These are phyloP conservation scores for Aricia artaxerxes DNA, from an alignment of 2,888 invertebrate genomes.

Conservation along the genomic window DNA sequence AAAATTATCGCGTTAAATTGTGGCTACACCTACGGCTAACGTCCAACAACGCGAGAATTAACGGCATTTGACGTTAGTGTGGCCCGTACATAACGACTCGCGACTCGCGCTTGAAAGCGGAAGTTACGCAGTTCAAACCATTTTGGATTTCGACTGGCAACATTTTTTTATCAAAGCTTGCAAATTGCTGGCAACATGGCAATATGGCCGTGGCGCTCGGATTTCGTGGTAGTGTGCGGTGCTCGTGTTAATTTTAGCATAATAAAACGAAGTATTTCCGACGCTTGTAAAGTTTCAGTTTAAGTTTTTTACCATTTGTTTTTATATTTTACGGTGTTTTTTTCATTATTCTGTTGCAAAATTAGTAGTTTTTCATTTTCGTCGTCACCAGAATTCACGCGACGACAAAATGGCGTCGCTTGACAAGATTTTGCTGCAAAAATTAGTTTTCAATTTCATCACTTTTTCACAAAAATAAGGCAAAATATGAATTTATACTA, in stretches of 20 bases:
- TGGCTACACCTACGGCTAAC: no score
- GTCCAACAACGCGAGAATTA: no score
- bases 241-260: slow-evolving; percentile 70
- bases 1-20: no score
- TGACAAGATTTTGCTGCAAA: slow-evolving; percentile 77
- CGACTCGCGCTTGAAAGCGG: slow-evolving; percentile 39
- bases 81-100: no score
- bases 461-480: slow-evolving; percentile 57
- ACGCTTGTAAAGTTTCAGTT: slow-evolving; percentile 73
- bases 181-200: slow-evolving; percentile 54
- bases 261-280: slow-evolving; percentile 66
- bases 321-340: slow-evolving; percentile 66
- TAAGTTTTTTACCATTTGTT: slow-evolving; percentile 70
- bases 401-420: slow-evolving; percentile 82
- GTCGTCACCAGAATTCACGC: slow-evolving; percentile 78
- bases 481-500: slow-evolving; percentile 54
- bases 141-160: slow-evolving; percentile 44
- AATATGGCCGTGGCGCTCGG: slow-evolving; percentile 79
- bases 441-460: slow-evolving; percentile 67
- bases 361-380: slow-evolving; percentile 68
- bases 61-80: no score
- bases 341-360: slow-evolving; percentile 60
- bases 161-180: slow-evolving; percentile 45
- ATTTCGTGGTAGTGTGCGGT: slow-evolving; percentile 77
- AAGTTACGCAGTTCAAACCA: slow-evolving; percentile 43